These are phyloP conservation scores for Ahaetulla prasina DNA, from an alignment of 2,113 vertebrate species.

Conservation along the genomic window DNA sequence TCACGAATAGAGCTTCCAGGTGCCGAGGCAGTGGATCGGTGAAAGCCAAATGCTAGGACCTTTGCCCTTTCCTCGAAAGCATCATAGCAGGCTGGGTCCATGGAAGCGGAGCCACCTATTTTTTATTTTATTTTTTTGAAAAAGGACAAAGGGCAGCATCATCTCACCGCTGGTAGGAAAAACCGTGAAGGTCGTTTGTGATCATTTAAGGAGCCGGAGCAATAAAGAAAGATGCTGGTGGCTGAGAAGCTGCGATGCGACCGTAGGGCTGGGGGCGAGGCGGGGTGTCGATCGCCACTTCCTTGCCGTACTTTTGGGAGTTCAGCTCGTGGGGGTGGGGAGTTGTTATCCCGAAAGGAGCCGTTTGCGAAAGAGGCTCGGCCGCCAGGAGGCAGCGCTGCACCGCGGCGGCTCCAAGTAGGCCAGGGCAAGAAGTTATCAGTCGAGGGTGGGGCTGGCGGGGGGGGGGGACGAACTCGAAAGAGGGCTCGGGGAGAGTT, in stretches of 20 bases:
- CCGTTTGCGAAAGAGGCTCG: not conserved
- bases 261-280: not conserved
- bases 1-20: not conserved
- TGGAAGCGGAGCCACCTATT: not conserved
- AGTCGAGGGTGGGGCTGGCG: not conserved
- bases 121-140: no score
- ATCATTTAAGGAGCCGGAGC: constrained; percentile 2
- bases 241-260: no score
- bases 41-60: not conserved
- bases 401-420: not conserved
- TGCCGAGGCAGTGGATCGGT: not conserved
- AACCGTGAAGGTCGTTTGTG: not conserved
- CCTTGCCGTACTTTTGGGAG: not conserved
- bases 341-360: not conserved
- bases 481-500: not conserved
- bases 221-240: not conserved
- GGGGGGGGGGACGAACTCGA: no score
- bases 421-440: not conserved
- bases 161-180: not conserved
- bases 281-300: not conserved
- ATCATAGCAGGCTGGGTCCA: not conserved
- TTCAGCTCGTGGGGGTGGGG: not conserved
- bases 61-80: not conserved
- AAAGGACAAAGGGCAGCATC: not conserved
- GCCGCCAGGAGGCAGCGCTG: constrained; percentile 23